A percentile compares a stretch with the other conserved stretches of the same genome.
phyloP scores from a whole-genome alignment of 2,888 invertebrate species.

The Parascotia fuliginaria region DNA sequence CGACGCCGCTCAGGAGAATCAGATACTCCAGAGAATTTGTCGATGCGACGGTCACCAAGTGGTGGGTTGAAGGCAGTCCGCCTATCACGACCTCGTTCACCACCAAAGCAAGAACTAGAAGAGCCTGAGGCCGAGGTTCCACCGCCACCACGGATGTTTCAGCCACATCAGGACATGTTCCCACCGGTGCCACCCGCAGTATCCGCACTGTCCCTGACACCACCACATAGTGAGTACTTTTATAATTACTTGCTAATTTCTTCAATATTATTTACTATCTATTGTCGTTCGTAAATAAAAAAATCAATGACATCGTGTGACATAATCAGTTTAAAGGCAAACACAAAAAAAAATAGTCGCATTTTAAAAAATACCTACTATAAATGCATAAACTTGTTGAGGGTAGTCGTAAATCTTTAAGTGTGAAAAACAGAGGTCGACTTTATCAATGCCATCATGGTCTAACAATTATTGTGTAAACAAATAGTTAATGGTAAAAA shows the following conservation, averaged over 20 bases:
- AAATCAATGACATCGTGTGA: too few relatives aligned
- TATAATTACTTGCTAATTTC: background rate
- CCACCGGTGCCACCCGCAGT: slow-evolving; percentile 89
- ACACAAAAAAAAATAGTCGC: background rate
- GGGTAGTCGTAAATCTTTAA: slow-evolving; percentile 32
- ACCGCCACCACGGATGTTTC: slow-evolving; percentile 85
- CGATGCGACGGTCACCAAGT: slow-evolving; percentile 84
- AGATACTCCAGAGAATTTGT: slow-evolving; percentile 86
- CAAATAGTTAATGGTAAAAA: slow-evolving; percentile 68
- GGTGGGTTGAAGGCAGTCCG: slow-evolving; percentile 75
- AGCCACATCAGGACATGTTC: slow-evolving; percentile 88
- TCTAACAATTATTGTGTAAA: slow-evolving; percentile 67
- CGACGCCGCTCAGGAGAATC: slow-evolving; percentile 93
- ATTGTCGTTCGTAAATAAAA: too few relatives aligned
- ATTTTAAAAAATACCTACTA: too few relatives aligned
- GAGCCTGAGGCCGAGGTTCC: slow-evolving; percentile 81
- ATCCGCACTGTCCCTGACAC: slow-evolving; percentile 91
- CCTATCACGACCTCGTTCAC: slow-evolving; percentile 72
- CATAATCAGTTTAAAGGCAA: too few relatives aligned
- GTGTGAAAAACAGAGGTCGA: slow-evolving; percentile 67
- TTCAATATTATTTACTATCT: too few relatives aligned
- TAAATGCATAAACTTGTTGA: slow-evolving; percentile 2
- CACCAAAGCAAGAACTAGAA: slow-evolving; percentile 73
- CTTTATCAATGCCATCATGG: slow-evolving; percentile 75
- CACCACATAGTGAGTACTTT: slow-evolving; percentile 91